Evolutionary conservation across 2,797 vertebrate species (phyloP).

Genomic region (Trichosurus vulpecula): DNA sequence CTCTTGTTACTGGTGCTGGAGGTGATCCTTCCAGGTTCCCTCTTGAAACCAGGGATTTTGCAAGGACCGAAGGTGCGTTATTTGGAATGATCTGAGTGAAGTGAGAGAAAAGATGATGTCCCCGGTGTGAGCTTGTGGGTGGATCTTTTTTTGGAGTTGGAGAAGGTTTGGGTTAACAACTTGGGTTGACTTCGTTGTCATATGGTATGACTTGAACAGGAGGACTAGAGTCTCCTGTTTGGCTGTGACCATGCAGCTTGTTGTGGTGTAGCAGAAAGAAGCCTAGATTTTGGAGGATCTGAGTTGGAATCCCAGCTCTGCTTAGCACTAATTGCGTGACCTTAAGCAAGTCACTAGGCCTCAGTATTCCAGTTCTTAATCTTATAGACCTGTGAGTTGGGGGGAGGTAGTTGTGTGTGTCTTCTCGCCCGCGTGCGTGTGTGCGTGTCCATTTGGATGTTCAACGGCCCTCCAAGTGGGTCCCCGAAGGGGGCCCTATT

Average conservation of each 20-base stretch:
- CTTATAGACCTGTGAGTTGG: background rate
- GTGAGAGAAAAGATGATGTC: background rate
- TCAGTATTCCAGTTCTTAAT: background rate
- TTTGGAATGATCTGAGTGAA: background rate
- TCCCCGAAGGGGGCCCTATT: background rate
- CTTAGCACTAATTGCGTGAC: background rate
- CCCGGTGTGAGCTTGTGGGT: background rate
- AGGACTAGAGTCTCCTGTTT: background rate
- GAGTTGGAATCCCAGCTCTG: background rate
- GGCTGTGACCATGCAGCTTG: background rate
- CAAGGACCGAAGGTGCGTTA: background rate
- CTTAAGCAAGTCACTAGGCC: background rate
- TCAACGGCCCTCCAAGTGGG: background rate
- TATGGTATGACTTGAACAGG: background rate
- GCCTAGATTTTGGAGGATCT: background rate
- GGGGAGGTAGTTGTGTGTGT: background rate
- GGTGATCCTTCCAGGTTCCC: background rate
- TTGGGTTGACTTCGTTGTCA: background rate
- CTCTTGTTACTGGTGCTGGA: background rate
- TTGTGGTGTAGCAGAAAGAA: background rate
- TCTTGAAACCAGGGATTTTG: background rate
- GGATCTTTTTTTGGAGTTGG: background rate
- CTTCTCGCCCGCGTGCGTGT: background rate
- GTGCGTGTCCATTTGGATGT: background rate
- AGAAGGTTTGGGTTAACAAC: background rate